Evolutionary conservation across 2,888 invertebrate species (phyloP).

Genomic region (Ophioninae sp.): DNA sequence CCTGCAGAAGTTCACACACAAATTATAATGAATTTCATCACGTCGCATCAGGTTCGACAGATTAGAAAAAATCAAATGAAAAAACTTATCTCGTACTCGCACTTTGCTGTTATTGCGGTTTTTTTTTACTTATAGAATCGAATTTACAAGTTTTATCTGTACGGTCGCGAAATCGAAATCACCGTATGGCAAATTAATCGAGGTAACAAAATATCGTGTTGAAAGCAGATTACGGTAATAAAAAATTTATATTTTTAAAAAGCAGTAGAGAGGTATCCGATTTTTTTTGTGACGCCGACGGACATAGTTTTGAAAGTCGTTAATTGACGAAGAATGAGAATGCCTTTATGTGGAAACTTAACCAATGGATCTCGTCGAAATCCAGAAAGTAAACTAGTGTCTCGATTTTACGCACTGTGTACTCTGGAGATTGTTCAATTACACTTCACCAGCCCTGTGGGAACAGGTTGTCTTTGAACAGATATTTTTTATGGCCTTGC

Average conservation of each 20-base stretch:
- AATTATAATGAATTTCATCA: constrained; percentile 69
- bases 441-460: neutral
- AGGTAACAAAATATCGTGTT: neutral
- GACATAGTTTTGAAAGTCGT: neutral
- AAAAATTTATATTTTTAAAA: neutral
- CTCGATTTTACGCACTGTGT: neutral
- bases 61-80: constrained; percentile 12
- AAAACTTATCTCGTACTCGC: constrained; percentile 45
- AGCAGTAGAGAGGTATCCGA: neutral
- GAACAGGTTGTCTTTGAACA: neutral
- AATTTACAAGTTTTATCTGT: neutral
- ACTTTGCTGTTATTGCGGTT: constrained; percentile 20
- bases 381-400: neutral
- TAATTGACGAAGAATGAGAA: neutral
- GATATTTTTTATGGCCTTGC: too few species aligned
- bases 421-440: neutral
- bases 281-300: neutral
- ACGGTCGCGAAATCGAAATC: neutral
- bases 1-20: constrained; percentile 82
- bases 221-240: neutral
- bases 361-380: neutral
- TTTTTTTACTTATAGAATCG: neutral
- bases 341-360: neutral
- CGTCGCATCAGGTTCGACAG: constrained; percentile 29
- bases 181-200: neutral